Base-by-base conservation (phyloP, 35 echinoderm and acorn worm genomes). In the Chiridota heheva region DNA sequence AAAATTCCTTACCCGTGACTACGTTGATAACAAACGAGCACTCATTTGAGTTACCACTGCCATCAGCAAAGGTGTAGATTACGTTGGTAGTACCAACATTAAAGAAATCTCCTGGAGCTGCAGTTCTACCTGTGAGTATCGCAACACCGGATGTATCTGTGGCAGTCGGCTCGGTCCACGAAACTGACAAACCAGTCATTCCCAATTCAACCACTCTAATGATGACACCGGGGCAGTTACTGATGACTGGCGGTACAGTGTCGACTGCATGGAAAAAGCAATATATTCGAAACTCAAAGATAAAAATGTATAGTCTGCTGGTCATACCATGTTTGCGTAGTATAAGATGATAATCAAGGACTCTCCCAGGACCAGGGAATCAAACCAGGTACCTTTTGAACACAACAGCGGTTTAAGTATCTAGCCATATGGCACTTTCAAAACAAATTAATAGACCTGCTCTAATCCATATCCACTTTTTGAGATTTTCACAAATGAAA, bases 131-230 rank as follows among this genome's bases (percentile, higher is more conserved):
- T 18, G 58, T 83, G 22, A 72, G 45, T n/a, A 75, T 41, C 28
- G 82, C 73, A 3, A 45, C 12, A 30, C 76, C 77, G 22, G 83
- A 81, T 28, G 60, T 63, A 51, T 95, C 91, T 26, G 63, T 69
- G 6, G 86, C 91, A 12, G 84, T 72, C 18, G 81, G 81, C 12
- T 34, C 56, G 24, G 4, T 71, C 91, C 91, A 95, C 34, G 85
- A 71, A 1, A 76, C 91, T 36, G 62, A 8, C 1, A 47, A 56
- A 3, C 69, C 42, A 5, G 75, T 67, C 31, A 44, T 58, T 18
- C 85, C 72, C 38, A 36, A 22, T 20, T 36, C 33, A 32, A 82
- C 67, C 15, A 0, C 3, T 5, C 32, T 12, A 17, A 77, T 45
- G 42, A 82, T 77, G 42, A 63, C 49, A 0, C 29, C 44, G 10